Base-by-base conservation (phyloP, 2,113 vertebrate genomes). In the Psammodynastes pulverulentus region DNA sequence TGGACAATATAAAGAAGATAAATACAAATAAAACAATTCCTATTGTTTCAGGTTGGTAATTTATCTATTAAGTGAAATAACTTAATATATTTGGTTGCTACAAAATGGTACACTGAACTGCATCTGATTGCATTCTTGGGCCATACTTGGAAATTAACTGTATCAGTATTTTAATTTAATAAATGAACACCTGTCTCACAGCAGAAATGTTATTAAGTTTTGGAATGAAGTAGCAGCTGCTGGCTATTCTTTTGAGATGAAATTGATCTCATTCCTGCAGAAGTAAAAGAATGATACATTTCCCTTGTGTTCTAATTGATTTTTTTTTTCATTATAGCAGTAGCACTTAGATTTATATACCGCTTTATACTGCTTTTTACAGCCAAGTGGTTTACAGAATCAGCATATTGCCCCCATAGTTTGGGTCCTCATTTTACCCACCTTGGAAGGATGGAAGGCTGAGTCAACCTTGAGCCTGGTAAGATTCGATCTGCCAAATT, bases 321-420 rank as follows among this genome's bases (percentile, higher is more conserved):
- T 90, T 93, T 87, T 90, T 93, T 79, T 92, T 91, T 91, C 23
- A 67, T 39, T 88, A 19, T 62, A 53, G 90, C n/a, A n/a, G n/a
- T n/a, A n/a, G n/a, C n/a, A n/a, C n/a, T n/a, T n/a, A n/a, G n/a
- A n/a, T n/a, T n/a, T n/a, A n/a, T n/a, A n/a, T n/a, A n/a, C n/a
- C n/a, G n/a, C n/a, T n/a, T n/a, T n/a, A n/a, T n/a, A n/a, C n/a
- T n/a, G n/a, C n/a, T n/a, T n/a, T n/a, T n/a, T n/a, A n/a, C n/a
- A n/a, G n/a, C n/a, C n/a, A n/a, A n/a, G n/a, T n/a, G n/a, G n/a
- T n/a, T n/a, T n/a, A n/a, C n/a, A n/a, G n/a, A n/a, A n/a, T n/a
- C n/a, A n/a, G n/a, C n/a, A n/a, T n/a, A n/a, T n/a, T n/a, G n/a
- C n/a, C n/a, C n/a, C n/a, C n/a, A n/a, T n/a, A n/a, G n/a, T n/a